phyloP scores from a whole-genome alignment of 2,888 invertebrate genomes.

The Orthonychiurus folsomi region DNA sequence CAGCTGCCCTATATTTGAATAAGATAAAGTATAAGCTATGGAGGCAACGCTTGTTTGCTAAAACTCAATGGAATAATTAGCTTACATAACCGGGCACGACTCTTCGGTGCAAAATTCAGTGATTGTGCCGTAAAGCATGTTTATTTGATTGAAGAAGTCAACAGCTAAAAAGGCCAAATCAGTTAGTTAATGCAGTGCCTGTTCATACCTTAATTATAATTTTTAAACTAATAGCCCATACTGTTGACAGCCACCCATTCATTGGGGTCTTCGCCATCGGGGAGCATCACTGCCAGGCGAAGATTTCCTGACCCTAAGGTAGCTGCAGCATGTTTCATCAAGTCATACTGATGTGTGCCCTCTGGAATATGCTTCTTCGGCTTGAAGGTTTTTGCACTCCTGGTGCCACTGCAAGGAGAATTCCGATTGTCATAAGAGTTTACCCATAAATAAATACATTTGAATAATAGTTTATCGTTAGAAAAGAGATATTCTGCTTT shows the following conservation, averaged over 20 bases:
- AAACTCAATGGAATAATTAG: neutral
- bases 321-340: slow-evolving; percentile 98
- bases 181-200: neutral
- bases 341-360: slow-evolving; percentile 95
- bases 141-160: slow-evolving; percentile 99
- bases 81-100: slow-evolving; percentile 83
- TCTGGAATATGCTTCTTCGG: slow-evolving; percentile 98
- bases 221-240: slow-evolving; percentile 52
- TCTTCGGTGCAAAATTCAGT: slow-evolving; percentile 99
- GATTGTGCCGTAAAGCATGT: slow-evolving; percentile 98
- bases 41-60: neutral
- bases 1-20: slow-evolving; percentile 58
- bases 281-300: slow-evolving; percentile 87
- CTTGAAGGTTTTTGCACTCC: slow-evolving; percentile 94
- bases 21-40: neutral
- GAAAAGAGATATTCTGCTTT: no score
- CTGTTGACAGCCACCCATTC: slow-evolving; percentile 99
- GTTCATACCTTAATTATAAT: neutral
- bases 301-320: slow-evolving; percentile 96
- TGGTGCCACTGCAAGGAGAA: slow-evolving; percentile 75
- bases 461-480: no score
- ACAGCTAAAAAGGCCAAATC: slow-evolving; percentile 63
- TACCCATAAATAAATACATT: no score
- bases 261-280: slow-evolving; percentile 97
- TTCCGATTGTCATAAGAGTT: slow-evolving; percentile 33